Base-by-base conservation (phyloP, 53 echinoderm and acorn worm genomes). In the Paelopatides confundens region DNA sequence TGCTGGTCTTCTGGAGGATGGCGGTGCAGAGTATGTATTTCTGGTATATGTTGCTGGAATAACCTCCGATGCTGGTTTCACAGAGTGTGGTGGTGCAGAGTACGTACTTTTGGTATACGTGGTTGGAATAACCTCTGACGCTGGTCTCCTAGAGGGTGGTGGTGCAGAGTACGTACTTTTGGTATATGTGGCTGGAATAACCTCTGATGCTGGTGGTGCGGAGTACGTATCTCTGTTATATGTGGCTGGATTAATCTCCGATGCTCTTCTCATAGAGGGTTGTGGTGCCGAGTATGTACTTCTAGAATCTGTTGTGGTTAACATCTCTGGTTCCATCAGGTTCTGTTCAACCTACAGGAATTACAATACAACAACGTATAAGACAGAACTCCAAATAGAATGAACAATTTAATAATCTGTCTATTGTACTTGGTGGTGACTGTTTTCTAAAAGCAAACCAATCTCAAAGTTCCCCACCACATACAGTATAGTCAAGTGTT, bases 301-400 rank as follows among this genome's bases (percentile, higher is more conserved):
- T 39, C 46, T 40, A 15, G 74, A 35, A 11, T 46, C 46, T 23
- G 74, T 74, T 39, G 46, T 46, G 12, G 74, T 74, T 17, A 39
- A 40, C 4, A 74, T 28, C 46, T 74, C 74, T 39, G 74, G 74
- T 40, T 74, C 74, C 17, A 40, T 40, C n/a, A 74, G 24, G 13
- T 46, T 74, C 47, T 74, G 40, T 40, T 46, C 74, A 74, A 74
- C 40, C 74, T 74, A n/a, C n/a, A n/a, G n/a, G n/a, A n/a, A n/a
- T n/a, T n/a, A n/a, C n/a, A n/a, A n/a, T n/a, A n/a, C n/a, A n/a
- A n/a, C n/a, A n/a, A n/a, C n/a, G 40, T 3, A 40, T 24, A 36
- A 10, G 24, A 74, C 6, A 40, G 13, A 74, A 40, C 36, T 32
- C 12, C 35, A 69, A 69, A 36, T 5, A 5, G 48, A 48, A 12